phyloP scores from a whole-genome alignment of 1,140 invertebrate genomes.

The Antheraea mylitta region DNA sequence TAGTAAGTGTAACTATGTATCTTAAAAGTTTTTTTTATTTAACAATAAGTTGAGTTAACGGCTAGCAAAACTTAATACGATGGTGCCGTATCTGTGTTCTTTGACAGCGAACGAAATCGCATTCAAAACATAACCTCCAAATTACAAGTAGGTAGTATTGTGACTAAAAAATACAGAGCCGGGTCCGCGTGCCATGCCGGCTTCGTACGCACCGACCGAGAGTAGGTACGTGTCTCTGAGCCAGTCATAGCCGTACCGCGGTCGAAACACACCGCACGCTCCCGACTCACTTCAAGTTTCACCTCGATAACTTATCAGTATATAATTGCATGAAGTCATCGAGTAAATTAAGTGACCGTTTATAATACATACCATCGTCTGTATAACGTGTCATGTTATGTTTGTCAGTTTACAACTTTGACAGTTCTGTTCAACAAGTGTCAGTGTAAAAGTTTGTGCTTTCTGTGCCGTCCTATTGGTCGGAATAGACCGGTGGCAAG shows the following conservation, averaged over 20 bases:
- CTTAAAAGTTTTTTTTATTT: too few relatives aligned
- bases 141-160: conserved; percentile 22
- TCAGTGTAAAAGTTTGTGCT: conserved; percentile 69
- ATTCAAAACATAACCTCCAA: conserved; percentile 48
- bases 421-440: conserved; percentile 70
- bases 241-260: conserved; percentile 55
- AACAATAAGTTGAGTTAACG: background rate
- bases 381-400: background rate
- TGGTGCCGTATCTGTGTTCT: background rate
- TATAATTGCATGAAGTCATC: conserved; percentile 74
- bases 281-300: conserved; percentile 29
- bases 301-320: conserved; percentile 68
- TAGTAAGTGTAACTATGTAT: too few relatives aligned
- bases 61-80: background rate
- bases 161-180: conserved; percentile 57
- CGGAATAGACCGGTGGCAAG: conserved; percentile 32
- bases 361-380: background rate
- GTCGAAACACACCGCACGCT: conserved; percentile 38
- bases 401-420: conserved; percentile 52
- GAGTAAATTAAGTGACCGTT: conserved; percentile 60
- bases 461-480: conserved; percentile 48
- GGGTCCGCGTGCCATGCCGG: conserved; percentile 12
- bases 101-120: conserved; percentile 22
- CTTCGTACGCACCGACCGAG: background rate
- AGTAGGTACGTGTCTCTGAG: conserved; percentile 33